Evolutionary conservation across 2,888 invertebrate species (phyloP), one percentile per base, ranked within the genome.

Genomic region (Clistopyga incitator): DNA sequence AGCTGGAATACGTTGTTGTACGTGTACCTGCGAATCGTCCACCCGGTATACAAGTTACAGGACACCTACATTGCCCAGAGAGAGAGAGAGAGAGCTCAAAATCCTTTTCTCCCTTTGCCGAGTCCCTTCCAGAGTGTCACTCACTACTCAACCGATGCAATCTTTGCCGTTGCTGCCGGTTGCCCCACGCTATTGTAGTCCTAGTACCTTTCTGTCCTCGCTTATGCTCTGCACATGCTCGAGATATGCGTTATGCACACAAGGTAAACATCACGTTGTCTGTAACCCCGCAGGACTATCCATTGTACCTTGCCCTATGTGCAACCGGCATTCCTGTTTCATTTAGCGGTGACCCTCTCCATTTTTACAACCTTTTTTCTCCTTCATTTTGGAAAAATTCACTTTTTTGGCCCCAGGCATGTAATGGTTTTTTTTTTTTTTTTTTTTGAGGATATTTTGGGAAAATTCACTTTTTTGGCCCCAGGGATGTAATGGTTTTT

Each of bases 101-200:
- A 11, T 29, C n/a, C 29, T n/a, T 18, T 8, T 38, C 61, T 38
- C 56, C 23, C 10, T 61, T 34, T 38, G 34, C 38, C 2, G 0
- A 61, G 10, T 38, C 29, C 38, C 34, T 61, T 38, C 61, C 23
- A 29, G 47, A 68, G 50, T 50, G 25, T 50, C 45, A 59, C 47
- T 79, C 47, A 67, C 45, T 45, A 29, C 56, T 68, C 29, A 54
- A 67, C 52, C 54, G 29, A 67, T 75, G 50, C 61, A 68, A 79
- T 80, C 74, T 80, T 68, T 68, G 50, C 29, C 11, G 74, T 18
- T 75, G 45, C 61, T 75, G 52, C 68, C 52, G 56, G 68, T 52
- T 54, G 4, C 56, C 25, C 56, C 25, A 15, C 64, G n/a, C 25
- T 18, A 18, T 64, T 64, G 52, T 64, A 11, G 38, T 38, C 3